A percentile compares a stretch with the other conserved stretches of the same genome.
Conservation (phyloP, 2,113 vertebrate species). For the Capricornis sumatraensis region DNA sequence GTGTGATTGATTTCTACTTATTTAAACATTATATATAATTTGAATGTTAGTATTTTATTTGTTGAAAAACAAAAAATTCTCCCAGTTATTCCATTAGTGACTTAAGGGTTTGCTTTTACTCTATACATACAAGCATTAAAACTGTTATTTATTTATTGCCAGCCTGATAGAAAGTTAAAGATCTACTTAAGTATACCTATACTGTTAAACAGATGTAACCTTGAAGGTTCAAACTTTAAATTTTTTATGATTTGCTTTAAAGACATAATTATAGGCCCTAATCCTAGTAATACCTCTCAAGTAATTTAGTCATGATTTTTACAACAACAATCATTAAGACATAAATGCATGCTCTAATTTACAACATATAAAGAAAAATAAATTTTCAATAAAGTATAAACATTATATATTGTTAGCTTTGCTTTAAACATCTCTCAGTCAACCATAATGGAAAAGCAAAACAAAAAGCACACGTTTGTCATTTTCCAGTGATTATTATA, state of each 20-base stretch:
- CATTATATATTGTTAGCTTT: background rate
- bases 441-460: background rate
- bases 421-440: background rate
- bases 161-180: background rate
- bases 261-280: background rate
- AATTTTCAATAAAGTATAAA: background rate
- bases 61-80: background rate
- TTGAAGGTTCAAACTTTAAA: background rate
- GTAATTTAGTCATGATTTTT: background rate
- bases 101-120: background rate
- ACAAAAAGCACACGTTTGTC: background rate
- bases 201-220: background rate
- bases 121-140: background rate
- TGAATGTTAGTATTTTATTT: background rate
- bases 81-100: background rate
- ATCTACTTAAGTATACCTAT: background rate
- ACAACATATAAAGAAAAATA: background rate
- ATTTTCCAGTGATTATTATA: background rate
- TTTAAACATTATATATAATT: background rate
- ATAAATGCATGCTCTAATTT: background rate
- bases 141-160: background rate
- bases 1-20: background rate
- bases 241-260: background rate
- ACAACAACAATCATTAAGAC: background rate
- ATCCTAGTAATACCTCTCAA: background rate